Evolutionary conservation across 2,797 vertebrate genomes (phyloP).

Genomic region (Periophthalmus magnuspinnatus): DNA sequence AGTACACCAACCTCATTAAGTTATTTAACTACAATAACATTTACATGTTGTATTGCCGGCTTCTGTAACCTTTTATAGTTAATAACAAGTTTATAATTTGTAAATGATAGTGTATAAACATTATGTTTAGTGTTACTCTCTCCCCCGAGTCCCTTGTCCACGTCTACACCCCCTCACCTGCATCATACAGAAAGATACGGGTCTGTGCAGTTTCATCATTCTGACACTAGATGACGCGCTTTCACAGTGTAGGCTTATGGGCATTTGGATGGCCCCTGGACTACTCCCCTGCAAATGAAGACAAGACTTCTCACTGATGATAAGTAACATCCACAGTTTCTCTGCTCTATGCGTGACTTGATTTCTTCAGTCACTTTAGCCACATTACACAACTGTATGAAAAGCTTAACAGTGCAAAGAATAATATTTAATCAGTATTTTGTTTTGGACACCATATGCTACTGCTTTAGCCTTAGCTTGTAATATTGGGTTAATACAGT

Average conservation of each 20-base stretch:
- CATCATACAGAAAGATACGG: neutral
- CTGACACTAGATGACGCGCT: slow-evolving; percentile 60
- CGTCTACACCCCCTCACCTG: no score
- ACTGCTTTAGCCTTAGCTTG: neutral
- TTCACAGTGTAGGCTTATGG: neutral
- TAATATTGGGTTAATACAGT: neutral
- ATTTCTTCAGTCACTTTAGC: neutral
- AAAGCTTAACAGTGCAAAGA: neutral
- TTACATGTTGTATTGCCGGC: no score
- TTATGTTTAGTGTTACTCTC: no score
- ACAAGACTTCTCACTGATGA: neutral
- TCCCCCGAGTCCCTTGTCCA: no score
- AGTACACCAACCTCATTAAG: neutral
- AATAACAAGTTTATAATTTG: no score
- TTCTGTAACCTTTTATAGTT: neutral
- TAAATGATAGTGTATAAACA: no score
- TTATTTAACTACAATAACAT: neutral
- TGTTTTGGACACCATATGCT: no score
- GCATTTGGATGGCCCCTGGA: neutral
- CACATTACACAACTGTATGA: neutral
- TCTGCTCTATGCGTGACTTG: no score
- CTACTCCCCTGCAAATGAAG: neutral
- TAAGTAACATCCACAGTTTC: neutral
- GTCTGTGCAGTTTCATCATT: slow-evolving; percentile 16
- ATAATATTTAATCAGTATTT: neutral